phyloP scores from a whole-genome alignment of 2,113 vertebrate genomes.

The Lagopus muta region DNA sequence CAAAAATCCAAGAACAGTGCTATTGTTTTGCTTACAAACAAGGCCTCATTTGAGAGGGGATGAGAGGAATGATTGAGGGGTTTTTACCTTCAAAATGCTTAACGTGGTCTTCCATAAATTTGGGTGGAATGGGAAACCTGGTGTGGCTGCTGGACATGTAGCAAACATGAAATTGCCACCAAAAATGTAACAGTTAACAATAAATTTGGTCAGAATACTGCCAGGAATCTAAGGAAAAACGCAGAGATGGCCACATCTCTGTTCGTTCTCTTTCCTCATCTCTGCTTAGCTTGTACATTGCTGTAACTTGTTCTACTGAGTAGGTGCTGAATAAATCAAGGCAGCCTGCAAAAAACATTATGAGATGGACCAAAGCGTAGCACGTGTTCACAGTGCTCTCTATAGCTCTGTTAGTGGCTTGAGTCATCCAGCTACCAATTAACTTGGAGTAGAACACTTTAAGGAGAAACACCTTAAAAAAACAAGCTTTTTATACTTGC shows the following conservation, averaged over 20 bases:
- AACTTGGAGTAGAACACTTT: too few relatives aligned
- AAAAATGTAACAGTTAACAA: not conserved
- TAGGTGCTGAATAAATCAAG: too few relatives aligned
- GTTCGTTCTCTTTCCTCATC: too few relatives aligned
- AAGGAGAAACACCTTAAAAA: too few relatives aligned
- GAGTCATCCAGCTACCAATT: too few relatives aligned
- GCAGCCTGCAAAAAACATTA: too few relatives aligned
- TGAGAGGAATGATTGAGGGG: not conserved
- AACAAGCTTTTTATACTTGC: not conserved
- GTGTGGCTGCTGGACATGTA: not conserved
- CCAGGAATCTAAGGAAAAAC: not conserved
- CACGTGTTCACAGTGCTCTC: too few relatives aligned
- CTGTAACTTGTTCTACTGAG: too few relatives aligned
- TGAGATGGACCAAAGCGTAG: too few relatives aligned
- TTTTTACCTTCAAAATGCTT: not conserved
- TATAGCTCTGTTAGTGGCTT: too few relatives aligned
- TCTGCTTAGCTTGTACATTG: too few relatives aligned
- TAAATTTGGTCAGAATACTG: not conserved
- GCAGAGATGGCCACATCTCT: not conserved
- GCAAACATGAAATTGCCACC: not conserved
- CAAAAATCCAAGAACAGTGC: not conserved
- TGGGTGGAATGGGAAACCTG: not conserved
- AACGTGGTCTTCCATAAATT: not conserved
- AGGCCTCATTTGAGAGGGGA: not conserved
- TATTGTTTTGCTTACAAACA: not conserved